Percentiles rank a stretch among this genome's conserved stretches.
These are phyloP conservation scores for Grammatotria lemairii DNA, from an alignment of 2,113 vertebrate species.

Conservation along the genomic window DNA sequence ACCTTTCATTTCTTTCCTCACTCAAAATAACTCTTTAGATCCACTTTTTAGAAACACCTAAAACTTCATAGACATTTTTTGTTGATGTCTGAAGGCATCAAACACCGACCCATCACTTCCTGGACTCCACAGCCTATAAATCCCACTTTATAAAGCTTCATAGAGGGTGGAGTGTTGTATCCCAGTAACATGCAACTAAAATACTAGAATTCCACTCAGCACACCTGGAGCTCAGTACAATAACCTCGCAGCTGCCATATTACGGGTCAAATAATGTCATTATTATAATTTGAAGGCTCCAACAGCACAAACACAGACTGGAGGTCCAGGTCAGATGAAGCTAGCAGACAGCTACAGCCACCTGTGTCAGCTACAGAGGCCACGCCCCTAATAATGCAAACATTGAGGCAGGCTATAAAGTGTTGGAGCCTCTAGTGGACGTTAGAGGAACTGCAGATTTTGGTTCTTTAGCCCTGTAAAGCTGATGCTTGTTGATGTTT, in stretches of 20 bases:
- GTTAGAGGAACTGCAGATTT: background rate
- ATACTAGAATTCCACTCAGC: background rate
- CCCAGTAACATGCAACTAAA: background rate
- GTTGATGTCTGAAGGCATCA: background rate
- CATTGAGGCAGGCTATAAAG: background rate
- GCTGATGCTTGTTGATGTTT: background rate
- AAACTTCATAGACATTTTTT: background rate
- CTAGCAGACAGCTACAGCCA: background rate
- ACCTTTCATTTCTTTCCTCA: background rate
- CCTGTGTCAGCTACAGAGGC: background rate
- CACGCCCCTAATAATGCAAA: background rate
- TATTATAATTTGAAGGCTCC: background rate
- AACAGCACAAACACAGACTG: background rate
- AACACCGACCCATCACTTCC: rapidly evolving
- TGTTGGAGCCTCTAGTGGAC: background rate
- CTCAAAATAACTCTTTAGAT: background rate
- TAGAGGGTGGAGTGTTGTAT: rapidly evolving
- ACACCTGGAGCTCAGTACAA: background rate
- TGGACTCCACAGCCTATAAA: background rate
- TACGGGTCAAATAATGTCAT: rapidly evolving
- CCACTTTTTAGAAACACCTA: background rate
- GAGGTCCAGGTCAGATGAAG: background rate
- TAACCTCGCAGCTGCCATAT: background rate
- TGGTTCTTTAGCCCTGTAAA: background rate
- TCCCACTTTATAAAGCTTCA: background rate